Evolutionary conservation across 1,140 invertebrate genomes (phyloP).

Genomic region (Cyclargus thomasi): DNA sequence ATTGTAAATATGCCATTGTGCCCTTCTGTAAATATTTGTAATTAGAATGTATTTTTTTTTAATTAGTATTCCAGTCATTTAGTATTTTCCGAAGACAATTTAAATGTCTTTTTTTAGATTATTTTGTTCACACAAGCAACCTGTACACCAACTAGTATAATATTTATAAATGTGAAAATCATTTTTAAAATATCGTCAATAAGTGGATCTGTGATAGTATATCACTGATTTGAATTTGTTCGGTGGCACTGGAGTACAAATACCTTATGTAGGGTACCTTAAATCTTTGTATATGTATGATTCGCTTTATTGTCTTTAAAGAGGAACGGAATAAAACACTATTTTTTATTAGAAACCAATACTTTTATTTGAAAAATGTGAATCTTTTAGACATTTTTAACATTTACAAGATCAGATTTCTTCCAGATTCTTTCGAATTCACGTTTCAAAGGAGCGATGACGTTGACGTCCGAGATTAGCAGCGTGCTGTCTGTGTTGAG

Average conservation of each 20-base stretch:
- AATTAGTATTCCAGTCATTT: constrained; percentile 7
- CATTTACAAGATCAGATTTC: constrained; percentile 14
- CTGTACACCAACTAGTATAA: constrained; percentile 14
- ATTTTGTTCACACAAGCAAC: constrained; percentile 4
- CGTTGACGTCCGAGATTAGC: constrained; percentile 41
- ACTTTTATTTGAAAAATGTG: constrained; percentile 33
- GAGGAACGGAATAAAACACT: constrained; percentile 47
- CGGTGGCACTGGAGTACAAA: constrained; percentile 63
- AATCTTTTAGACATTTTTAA: not conserved
- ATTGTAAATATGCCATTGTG: constrained; percentile 22
- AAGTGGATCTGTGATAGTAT: constrained; percentile 41
- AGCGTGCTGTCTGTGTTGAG: constrained; percentile 43
- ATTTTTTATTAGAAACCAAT: constrained; percentile 48
- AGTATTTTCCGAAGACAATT: constrained; percentile 21
- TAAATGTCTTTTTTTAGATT: not conserved
- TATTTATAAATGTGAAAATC: constrained; percentile 15
- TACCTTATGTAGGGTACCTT: constrained; percentile 39
- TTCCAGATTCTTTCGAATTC: constrained; percentile 62
- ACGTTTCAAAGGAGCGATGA: constrained; percentile 36
- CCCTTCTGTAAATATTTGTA: constrained; percentile 19
- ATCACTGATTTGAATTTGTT: constrained; percentile 35
- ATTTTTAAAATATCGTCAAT: constrained; percentile 18
- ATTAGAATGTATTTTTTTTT: not conserved
- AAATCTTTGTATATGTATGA: constrained; percentile 28
- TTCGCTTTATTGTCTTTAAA: constrained; percentile 36